These are phyloP conservation scores for Chascanopsetta lugubris DNA, from an alignment of 2,113 vertebrate species.

Conservation along the genomic window DNA sequence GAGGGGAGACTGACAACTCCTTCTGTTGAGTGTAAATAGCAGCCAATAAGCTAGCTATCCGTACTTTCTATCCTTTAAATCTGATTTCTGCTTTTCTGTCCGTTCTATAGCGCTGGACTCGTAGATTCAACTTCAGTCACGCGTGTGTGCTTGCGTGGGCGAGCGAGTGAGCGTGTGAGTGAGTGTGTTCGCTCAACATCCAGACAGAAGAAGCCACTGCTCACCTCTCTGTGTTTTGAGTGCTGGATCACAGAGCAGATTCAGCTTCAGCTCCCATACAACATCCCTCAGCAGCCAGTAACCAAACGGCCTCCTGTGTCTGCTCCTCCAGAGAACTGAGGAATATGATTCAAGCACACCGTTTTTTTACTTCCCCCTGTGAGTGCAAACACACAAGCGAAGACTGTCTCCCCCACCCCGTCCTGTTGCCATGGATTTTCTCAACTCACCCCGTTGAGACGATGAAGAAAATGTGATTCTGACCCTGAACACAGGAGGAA, in stretches of 20 bases:
- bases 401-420: conserved; percentile 28
- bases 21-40: not conserved
- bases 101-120: conserved; percentile 72
- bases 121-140: conserved; percentile 50
- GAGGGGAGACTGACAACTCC: no score
- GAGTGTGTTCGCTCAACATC: conserved; percentile 42
- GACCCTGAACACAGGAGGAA: conserved; percentile 48
- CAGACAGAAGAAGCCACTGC: conserved; percentile 43
- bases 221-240: conserved; percentile 38
- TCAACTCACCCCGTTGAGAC: conserved; percentile 35
- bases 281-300: conserved; percentile 46
- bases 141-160: conserved; percentile 25
- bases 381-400: conserved; percentile 34
- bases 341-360: conserved; percentile 54
- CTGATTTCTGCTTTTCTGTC: conserved; percentile 8
- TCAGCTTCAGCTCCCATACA: conserved; percentile 50
- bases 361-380: conserved; percentile 24
- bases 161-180: no score
- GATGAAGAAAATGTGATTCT: conserved; percentile 47
- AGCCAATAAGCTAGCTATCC: not conserved
- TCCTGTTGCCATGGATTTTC: conserved; percentile 66
- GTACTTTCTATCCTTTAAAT: not conserved
- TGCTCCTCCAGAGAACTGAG: conserved; percentile 48
- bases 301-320: conserved; percentile 42
- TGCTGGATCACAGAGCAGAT: conserved; percentile 47